Evolutionary conservation across 2,113 vertebrate genomes (phyloP).

Genomic region (Phocoena phocoena): DNA sequence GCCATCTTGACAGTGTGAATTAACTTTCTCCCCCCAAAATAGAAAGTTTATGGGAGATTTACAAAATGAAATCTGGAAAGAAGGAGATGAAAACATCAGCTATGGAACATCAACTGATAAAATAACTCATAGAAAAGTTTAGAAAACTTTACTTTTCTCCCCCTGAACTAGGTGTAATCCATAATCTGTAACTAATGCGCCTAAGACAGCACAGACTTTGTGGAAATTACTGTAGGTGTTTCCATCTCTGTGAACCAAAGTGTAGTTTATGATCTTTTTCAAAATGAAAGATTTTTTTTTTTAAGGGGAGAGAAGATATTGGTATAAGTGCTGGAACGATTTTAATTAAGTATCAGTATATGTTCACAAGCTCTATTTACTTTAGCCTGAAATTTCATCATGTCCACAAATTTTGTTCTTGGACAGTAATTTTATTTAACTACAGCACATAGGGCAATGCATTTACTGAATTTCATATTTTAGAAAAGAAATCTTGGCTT

Average conservation of each 20-base stretch:
- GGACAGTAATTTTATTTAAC: background rate
- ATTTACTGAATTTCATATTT: constrained; percentile 41
- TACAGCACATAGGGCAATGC: background rate
- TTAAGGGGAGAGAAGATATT: constrained; percentile 30
- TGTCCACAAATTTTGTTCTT: constrained; percentile 19
- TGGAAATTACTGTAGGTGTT: constrained; percentile 27
- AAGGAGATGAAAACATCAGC: background rate
- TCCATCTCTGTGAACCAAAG: constrained; percentile 23
- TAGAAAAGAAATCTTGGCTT: constrained; percentile 13
- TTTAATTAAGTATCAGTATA: constrained; percentile 66
- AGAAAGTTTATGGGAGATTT: background rate
- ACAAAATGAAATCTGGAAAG: constrained; percentile 26
- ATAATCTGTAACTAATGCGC: background rate
- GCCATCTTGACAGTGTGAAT: background rate
- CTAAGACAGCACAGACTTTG: constrained; percentile 12
- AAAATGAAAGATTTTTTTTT: constrained; percentile 38
- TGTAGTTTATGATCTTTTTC: constrained; percentile 47
- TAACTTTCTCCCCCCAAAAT: background rate
- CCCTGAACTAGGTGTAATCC: background rate
- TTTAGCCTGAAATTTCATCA: background rate
- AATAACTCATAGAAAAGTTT: constrained; percentile 71
- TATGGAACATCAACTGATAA: constrained; percentile 34
- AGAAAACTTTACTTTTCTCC: background rate
- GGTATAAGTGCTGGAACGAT: background rate
- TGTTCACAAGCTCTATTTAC: constrained; percentile 46